These are phyloP conservation scores for Gallinago paraguaiae DNA, from an alignment of 2,113 vertebrate species.

Conservation along the genomic window DNA sequence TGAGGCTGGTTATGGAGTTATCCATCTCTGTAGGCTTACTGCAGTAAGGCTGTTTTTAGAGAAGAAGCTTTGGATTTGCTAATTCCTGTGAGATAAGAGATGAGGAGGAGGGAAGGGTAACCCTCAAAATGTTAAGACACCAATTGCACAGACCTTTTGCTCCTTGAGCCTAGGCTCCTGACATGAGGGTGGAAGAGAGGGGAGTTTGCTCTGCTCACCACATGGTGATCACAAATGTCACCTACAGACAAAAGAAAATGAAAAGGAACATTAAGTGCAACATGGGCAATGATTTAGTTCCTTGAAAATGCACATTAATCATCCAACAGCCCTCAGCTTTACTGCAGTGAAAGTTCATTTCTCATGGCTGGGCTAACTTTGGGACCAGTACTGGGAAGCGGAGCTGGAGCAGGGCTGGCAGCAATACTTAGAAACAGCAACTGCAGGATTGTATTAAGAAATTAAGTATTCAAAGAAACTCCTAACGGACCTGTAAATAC, in stretches of 20 bases:
- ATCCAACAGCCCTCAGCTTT: neutral
- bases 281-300: neutral
- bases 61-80: neutral
- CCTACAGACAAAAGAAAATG: conserved; percentile 59
- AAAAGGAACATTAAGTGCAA: conserved; percentile 30
- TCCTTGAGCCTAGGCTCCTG: neutral
- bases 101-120: neutral
- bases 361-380: neutral
- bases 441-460: neutral
- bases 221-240: conserved; percentile 41
- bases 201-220: conserved; percentile 44
- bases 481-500: neutral
- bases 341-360: neutral
- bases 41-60: neutral
- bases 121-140: neutral
- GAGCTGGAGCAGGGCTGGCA: neutral
- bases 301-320: conserved; percentile 32
- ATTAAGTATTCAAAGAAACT: neutral
- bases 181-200: neutral
- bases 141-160: neutral
- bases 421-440: neutral
- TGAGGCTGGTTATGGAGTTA: neutral
- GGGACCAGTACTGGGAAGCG: neutral
- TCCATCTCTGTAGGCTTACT: neutral
- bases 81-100: neutral